Evolutionary conservation across 2,113 vertebrate genomes (phyloP), one percentile per base, ranked within the genome.

Genomic region (Ailuropoda melanoleuca): DNA sequence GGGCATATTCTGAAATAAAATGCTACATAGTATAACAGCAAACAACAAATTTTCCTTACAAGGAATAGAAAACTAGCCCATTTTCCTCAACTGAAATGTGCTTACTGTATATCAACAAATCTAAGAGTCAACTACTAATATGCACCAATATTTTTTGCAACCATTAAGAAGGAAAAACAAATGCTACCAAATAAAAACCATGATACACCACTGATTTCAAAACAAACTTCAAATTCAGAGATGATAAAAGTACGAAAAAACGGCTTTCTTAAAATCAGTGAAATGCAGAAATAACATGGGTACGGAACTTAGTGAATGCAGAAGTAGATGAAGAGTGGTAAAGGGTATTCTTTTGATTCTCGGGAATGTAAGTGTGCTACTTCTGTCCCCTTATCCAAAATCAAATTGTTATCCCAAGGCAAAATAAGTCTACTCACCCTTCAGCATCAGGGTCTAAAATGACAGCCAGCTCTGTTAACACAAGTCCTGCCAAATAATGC

Each of bases 401-500:
- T 43, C 24, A 81, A 95, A 81, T 2, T 31, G 17, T 48, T 55
- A 62, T 89, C n/a, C 64, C 3, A 31, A 23, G 34, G 50, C 31
- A 81, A 86, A 90, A 78, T 31, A 34, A n/a, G 2, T 66, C 12
- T 97, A 99, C 99, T 99, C 96, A 99, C 99, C 99, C 99, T 82
- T 99, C 99, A 92, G 99, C 99, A 68, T 99, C 99, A 80, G 99
- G 99, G 97, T 99, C 99, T 98, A 99, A 98, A 98, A 99, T 99
- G 75, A 99, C 99, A 78, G 99, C 99, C 92, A 99, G 98, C 62
- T 99, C 99, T 55, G 99, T 99, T 84, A 99, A 98, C n/a, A 99
- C 99, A 11, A 99, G 99, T 77, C 99, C 99, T 0, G 99, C 99
- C 98, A 99, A 98, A 95, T 99, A 99, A 98, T 99, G 99, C 93